These are phyloP conservation scores for Peromyscus aztecus DNA, from an alignment of 2,797 vertebrate species.

Conservation along the genomic window DNA sequence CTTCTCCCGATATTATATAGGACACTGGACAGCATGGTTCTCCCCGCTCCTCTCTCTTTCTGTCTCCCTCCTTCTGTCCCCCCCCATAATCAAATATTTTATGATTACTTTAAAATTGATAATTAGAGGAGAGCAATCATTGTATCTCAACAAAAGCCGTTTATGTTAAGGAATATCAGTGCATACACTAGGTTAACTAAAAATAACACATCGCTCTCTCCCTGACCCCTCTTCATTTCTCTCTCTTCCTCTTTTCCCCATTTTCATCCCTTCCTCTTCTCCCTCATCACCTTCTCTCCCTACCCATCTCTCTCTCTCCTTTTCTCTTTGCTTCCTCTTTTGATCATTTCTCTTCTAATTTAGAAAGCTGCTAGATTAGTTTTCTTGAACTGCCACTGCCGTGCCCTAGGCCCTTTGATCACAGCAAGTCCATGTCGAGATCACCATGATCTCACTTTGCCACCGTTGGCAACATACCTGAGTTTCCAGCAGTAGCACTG, in stretches of 20 bases:
- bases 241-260: background rate
- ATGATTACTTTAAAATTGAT: background rate
- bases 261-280: background rate
- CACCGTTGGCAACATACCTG: background rate
- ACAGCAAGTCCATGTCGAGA: background rate
- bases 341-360: background rate
- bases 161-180: background rate
- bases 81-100: background rate
- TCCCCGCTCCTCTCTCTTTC: background rate
- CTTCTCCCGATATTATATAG: background rate
- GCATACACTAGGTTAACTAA: background rate
- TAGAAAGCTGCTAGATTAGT: background rate
- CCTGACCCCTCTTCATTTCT: background rate
- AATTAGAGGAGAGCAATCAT: background rate
- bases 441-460: background rate
- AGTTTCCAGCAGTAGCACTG: background rate
- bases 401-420: background rate
- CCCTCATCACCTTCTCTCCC: background rate
- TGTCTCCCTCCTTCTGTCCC: background rate
- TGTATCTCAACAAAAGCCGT: background rate
- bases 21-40: background rate
- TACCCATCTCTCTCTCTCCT: background rate
- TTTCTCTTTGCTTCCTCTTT: background rate
- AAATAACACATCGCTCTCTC: background rate
- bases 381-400: background rate